Evolutionary conservation across 2,888 invertebrate species (phyloP).

Genomic region (Orchestes rusci): DNA sequence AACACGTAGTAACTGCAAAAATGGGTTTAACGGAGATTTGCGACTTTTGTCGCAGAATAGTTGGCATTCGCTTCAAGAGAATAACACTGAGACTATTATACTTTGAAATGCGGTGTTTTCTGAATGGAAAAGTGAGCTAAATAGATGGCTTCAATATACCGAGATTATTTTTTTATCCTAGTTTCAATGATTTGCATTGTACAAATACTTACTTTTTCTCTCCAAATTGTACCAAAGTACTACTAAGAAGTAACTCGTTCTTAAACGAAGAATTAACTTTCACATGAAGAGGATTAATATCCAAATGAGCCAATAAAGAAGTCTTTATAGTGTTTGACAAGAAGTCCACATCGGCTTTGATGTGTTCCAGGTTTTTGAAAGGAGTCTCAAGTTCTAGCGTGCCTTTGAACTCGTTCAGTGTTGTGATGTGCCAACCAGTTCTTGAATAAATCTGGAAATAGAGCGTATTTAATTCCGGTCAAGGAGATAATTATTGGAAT

Average conservation of each 20-base stretch:
- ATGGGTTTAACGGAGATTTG: too few relatives aligned
- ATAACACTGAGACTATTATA: too few relatives aligned
- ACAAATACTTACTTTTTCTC: conserved; percentile 32
- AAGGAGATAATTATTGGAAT: too few relatives aligned
- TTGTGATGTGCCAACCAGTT: conserved; percentile 34
- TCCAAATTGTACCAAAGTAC: conserved; percentile 34
- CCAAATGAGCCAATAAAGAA: conserved; percentile 35
- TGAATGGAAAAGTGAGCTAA: too few relatives aligned
- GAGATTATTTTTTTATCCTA: too few relatives aligned
- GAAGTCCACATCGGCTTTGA: conserved; percentile 39
- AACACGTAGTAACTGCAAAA: not conserved
- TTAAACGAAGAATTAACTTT: conserved; percentile 36
- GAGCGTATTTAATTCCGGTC: not conserved
- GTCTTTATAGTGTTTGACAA: conserved; percentile 36
- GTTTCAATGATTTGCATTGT: too few relatives aligned
- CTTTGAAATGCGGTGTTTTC: too few relatives aligned
- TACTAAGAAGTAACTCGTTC: conserved; percentile 33
- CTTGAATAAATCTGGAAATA: conserved; percentile 31
- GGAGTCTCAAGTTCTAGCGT: conserved; percentile 42
- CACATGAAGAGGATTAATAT: conserved; percentile 39
- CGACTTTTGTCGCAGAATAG: too few relatives aligned
- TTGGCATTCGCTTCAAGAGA: too few relatives aligned
- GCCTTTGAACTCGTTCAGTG: conserved; percentile 36
- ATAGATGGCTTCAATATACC: too few relatives aligned
- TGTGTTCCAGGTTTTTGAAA: conserved; percentile 41